These are phyloP conservation scores for Drosophila hydei DNA, from an alignment of 1,140 invertebrate genomes.

Conservation along the genomic window DNA sequence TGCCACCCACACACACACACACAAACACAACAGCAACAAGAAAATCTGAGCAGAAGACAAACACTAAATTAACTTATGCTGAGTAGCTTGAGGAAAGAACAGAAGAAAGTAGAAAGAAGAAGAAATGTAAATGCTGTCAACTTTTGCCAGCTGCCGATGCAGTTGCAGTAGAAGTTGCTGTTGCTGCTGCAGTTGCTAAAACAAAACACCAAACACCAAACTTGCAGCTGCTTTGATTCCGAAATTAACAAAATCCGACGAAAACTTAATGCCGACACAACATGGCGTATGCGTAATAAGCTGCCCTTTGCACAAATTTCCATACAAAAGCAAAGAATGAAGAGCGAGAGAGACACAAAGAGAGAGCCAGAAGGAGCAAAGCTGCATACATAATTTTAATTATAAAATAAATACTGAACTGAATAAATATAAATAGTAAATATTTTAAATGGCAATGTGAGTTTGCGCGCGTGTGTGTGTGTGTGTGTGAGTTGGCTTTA, in stretches of 20 bases:
- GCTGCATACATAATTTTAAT: constrained; percentile 35
- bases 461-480: neutral
- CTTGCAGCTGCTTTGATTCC: constrained; percentile 45
- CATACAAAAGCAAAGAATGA: constrained; percentile 2
- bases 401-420: constrained; percentile 43
- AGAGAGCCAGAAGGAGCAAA: neutral
- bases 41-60: constrained; percentile 60
- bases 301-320: constrained; percentile 24
- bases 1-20: constrained; percentile 16
- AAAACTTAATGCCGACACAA: constrained; percentile 37
- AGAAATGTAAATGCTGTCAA: constrained; percentile 67
- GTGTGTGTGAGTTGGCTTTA: neutral
- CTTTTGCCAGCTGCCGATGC: constrained; percentile 50
- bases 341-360: too few relatives aligned
- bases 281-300: constrained; percentile 50
- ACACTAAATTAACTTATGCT: constrained; percentile 79
- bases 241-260: constrained; percentile 63
- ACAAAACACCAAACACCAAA: constrained; percentile 25
- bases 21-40: constrained; percentile 11
- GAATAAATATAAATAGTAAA: constrained; percentile 46
- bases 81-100: constrained; percentile 51
- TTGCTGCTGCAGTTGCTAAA: constrained; percentile 3
- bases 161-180: constrained; percentile 5
- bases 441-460: constrained; percentile 19
- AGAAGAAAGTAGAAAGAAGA: constrained; percentile 15